Evolutionary conservation across 2,113 vertebrate genomes (phyloP), one percentile per base, ranked within the genome.

Genomic region (Syngnathus floridae): DNA sequence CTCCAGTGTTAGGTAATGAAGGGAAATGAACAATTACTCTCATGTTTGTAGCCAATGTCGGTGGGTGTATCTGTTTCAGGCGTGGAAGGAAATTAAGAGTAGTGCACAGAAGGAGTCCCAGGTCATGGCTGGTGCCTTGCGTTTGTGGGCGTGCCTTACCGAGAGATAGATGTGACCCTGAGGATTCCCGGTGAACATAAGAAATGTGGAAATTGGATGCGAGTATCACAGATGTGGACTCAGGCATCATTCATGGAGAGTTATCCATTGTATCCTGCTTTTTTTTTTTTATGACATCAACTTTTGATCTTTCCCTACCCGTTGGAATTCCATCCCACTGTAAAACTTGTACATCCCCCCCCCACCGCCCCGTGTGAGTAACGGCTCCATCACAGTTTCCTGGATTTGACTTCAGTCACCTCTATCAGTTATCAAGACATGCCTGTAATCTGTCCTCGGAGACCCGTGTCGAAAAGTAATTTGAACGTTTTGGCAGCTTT

Each of bases 11-110:
- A 88, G 90, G 86, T 90, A 90, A 91, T 64, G 51, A 84, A 75
- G 86, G 90, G 90, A 92, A 92, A 92, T 92, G 88, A 90, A 86
- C 86, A 88, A 91, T 91, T 89, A 90, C 82, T 78, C 81, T 73
- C 79, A 79, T 89, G 85, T 90, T 89, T 90, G 87, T 81, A 80
- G 74, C 73, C 72, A 82, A 75, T 72, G 64, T 76, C 66, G 64
- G 40, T 66, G 63, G 63, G 54, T 76, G 70, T 70, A 37, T 72
- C 56, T 70, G 26, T 48, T 74, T 67, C 56, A 62, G 19, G 52
- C 43, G 54, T 43, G 66, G 63, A 43, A 5, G 40, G 43, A 61
- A 60, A 31, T 31, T 31, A 31, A 57, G 51, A 76, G 61, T 36
- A 62, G 41, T 36, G 7, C 62, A 67, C 55, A 14, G 40, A 67